These are phyloP conservation scores for Trichogramma pretiosum DNA, from an alignment of 1,140 invertebrate genomes.

Conservation along the genomic window DNA sequence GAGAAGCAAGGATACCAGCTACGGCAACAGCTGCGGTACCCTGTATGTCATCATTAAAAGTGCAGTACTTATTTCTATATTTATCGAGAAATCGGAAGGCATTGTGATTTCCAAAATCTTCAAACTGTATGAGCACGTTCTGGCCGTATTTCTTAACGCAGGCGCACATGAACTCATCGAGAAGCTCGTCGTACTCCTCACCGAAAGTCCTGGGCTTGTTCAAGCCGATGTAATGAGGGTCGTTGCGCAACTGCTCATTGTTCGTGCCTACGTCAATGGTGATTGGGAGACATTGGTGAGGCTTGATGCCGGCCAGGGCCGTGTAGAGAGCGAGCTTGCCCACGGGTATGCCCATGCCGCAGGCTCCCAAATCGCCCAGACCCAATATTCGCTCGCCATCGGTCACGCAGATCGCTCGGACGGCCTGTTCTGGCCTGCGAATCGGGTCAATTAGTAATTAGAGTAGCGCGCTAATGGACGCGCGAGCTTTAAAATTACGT, in stretches of 20 bases:
- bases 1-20: constrained; percentile 77
- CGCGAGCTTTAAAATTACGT: constrained; percentile 3
- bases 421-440: constrained; percentile 87
- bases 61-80: constrained; percentile 80
- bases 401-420: constrained; percentile 88
- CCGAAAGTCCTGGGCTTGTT: constrained; percentile 79
- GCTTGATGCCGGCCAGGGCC: constrained; percentile 86
- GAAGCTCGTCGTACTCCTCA: constrained; percentile 83
- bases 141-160: constrained; percentile 85
- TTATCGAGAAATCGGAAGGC: constrained; percentile 85
- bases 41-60: constrained; percentile 97
- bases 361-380: constrained; percentile 86
- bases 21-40: constrained; percentile 90
- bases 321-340: constrained; percentile 91
- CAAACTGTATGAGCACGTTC: constrained; percentile 85
- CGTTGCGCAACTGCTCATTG: constrained; percentile 78
- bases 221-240: constrained; percentile 92
- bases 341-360: constrained; percentile 93
- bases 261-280: constrained; percentile 90
- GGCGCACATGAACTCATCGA: constrained; percentile 97
- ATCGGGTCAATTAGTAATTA: neutral
- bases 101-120: constrained; percentile 93
- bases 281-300: constrained; percentile 85
- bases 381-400: constrained; percentile 93
- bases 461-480: neutral